Conservation (phyloP, 2,888 invertebrate genomes). For the Xestobium rufovillosum region DNA sequence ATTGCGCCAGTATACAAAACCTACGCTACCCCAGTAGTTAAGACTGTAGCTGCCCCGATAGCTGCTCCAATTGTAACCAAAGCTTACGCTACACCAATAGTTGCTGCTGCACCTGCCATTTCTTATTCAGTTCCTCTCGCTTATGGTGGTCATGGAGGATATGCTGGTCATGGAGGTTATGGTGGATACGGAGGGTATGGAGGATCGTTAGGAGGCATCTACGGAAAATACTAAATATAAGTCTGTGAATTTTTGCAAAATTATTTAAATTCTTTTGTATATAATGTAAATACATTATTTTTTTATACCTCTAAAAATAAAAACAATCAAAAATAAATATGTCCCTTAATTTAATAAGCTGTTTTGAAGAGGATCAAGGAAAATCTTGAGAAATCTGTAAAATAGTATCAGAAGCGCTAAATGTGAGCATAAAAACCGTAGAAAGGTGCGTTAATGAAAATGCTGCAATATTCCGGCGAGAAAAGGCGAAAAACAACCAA, state of each 20-base stretch:
- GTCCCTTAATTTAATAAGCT: too few species aligned
- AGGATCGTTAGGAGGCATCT: constrained; percentile 15
- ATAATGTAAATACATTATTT: too few species aligned
- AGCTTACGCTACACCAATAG: constrained; percentile 17
- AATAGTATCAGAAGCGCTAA: too few species aligned
- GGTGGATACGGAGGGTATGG: constrained; percentile 19
- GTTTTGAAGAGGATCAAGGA: too few species aligned
- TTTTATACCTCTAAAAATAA: too few species aligned
- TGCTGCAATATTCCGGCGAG: too few species aligned
- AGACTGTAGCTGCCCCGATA: neutral
- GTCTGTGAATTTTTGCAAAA: neutral
- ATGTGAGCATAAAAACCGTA: too few species aligned
- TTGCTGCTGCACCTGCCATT: constrained; percentile 16
- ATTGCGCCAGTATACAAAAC: constrained; percentile 23
- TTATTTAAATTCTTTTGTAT: too few species aligned
- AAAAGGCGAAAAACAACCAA: too few species aligned
- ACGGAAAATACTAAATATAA: constrained; percentile 1
- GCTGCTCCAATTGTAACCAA: constrained; percentile 21
- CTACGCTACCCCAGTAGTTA: constrained; percentile 20
- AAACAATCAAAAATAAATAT: too few species aligned
- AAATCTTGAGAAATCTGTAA: too few species aligned
- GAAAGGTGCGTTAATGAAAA: too few species aligned
- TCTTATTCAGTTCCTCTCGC: constrained; percentile 1
- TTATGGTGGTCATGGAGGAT: constrained; percentile 19
- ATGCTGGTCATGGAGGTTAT: constrained; percentile 15